These are phyloP conservation scores for Babyrousa celebensis DNA, from an alignment of 2,797 vertebrate genomes.

Conservation along the genomic window DNA sequence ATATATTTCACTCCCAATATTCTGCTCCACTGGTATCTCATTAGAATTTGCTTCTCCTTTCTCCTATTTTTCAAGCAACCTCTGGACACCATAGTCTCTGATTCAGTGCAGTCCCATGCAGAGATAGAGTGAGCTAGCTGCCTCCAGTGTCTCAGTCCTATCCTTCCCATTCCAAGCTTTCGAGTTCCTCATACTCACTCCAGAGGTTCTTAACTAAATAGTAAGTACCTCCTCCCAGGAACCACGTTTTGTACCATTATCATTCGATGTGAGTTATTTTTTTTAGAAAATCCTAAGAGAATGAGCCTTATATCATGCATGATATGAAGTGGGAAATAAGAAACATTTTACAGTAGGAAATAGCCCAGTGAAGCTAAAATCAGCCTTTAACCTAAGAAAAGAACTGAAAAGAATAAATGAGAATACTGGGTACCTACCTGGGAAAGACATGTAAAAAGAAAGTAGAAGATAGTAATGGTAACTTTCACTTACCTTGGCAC, in stretches of 20 bases:
- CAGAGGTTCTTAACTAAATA: not conserved
- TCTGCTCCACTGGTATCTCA: not conserved
- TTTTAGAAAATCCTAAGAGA: not conserved
- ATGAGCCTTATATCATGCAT: not conserved
- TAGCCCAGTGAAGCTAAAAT: not conserved
- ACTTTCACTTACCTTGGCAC: not conserved
- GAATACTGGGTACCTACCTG: accelerated
- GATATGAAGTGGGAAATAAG: not conserved
- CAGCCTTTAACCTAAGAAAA: not conserved
- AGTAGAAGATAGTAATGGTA: not conserved
- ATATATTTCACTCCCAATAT: not conserved
- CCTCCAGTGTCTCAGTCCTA: too few relatives aligned
- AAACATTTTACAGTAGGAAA: not conserved
- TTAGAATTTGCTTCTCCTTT: not conserved
- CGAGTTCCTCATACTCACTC: not conserved
- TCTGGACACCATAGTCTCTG: too few relatives aligned
- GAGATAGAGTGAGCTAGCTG: not conserved
- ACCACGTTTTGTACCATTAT: not conserved
- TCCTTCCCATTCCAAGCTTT: not conserved
- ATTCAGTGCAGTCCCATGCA: accelerated
- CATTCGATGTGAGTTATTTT: not conserved
- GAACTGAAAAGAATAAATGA: not conserved
- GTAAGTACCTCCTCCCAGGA: not conserved
- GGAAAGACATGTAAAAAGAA: not conserved
- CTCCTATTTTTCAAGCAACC: not conserved